Conservation (phyloP, 2,113 vertebrate genomes). For the Chionomys nivalis region DNA sequence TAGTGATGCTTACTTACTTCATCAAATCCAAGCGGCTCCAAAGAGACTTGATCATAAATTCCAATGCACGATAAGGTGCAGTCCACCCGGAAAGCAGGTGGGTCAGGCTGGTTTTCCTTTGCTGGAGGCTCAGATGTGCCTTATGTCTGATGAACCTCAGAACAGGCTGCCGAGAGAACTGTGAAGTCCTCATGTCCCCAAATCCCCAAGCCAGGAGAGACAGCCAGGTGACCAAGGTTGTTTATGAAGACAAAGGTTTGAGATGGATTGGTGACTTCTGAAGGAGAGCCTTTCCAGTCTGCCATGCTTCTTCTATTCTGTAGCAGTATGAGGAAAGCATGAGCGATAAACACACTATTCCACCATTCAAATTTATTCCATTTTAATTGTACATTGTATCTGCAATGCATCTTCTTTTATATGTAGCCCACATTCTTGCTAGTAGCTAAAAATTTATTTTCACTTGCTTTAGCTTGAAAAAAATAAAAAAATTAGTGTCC, state of each 20-base stretch:
- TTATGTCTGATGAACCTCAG: slow-evolving; percentile 52
- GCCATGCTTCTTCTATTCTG: not conserved
- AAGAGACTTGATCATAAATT: slow-evolving; percentile 51
- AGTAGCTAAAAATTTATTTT: slow-evolving; percentile 62
- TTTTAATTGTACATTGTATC: slow-evolving; percentile 63
- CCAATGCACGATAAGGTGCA: not conserved
- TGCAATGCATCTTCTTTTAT: slow-evolving; percentile 5
- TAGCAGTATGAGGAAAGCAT: not conserved
- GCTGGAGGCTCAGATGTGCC: not conserved
- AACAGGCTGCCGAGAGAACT: slow-evolving; percentile 54
- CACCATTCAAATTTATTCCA: slow-evolving; percentile 13
- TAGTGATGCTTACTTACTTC: not conserved
- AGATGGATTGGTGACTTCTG: slow-evolving; percentile 44
- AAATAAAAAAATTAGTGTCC: slow-evolving; percentile 43
- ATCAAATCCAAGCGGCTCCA: not conserved
- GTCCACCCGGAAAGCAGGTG: not conserved
- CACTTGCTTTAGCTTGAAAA: slow-evolving; percentile 44
- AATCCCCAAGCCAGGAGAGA: slow-evolving; percentile 64
- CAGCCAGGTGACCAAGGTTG: not conserved
- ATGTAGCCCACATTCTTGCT: slow-evolving; percentile 2
- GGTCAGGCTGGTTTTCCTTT: slow-evolving; percentile 20
- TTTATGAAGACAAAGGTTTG: slow-evolving; percentile 53
- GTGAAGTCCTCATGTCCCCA: slow-evolving; percentile 56
- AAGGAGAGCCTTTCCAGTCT: not conserved
- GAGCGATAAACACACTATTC: not conserved